Conservation (phyloP, 2,797 vertebrate species). For the Cichlasoma orientale region DNA sequence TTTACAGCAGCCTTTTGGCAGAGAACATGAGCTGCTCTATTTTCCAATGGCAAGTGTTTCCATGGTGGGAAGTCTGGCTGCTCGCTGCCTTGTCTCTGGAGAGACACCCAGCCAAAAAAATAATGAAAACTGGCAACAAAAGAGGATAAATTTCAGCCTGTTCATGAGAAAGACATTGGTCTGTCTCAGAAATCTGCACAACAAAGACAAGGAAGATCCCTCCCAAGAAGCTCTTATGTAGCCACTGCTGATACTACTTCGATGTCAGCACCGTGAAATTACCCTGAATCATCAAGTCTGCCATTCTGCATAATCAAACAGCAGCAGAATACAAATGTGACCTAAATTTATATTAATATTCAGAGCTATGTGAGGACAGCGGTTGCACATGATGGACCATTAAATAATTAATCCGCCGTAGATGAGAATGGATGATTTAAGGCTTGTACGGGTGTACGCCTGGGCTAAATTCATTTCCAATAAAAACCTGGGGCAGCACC, state of each 20-base stretch:
- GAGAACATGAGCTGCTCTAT: constrained; percentile 31
- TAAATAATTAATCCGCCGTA: constrained; percentile 57
- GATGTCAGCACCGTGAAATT: constrained; percentile 30
- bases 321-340: constrained; percentile 62
- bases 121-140: constrained; percentile 42
- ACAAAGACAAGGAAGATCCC: constrained; percentile 38
- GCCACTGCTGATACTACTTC: constrained; percentile 18
- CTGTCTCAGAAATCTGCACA: constrained; percentile 49
- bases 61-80: constrained; percentile 32
- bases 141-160: constrained; percentile 42
- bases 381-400: constrained; percentile 32
- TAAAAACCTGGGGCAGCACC: constrained; percentile 8
- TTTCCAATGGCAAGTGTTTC: constrained; percentile 36
- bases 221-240: background rate
- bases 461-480: constrained; percentile 31
- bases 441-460: constrained; percentile 7
- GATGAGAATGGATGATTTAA: constrained; percentile 50
- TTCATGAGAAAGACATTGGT: constrained; percentile 36
- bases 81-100: constrained; percentile 33
- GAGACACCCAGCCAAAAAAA: constrained; percentile 26
- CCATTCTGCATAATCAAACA: constrained; percentile 45
- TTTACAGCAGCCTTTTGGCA: constrained; percentile 30
- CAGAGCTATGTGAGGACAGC: constrained; percentile 23
- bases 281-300: constrained; percentile 48
- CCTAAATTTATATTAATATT: constrained; percentile 62